These are phyloP conservation scores for Thera britannica DNA, from an alignment of 2,888 invertebrate species.

Conservation along the genomic window DNA sequence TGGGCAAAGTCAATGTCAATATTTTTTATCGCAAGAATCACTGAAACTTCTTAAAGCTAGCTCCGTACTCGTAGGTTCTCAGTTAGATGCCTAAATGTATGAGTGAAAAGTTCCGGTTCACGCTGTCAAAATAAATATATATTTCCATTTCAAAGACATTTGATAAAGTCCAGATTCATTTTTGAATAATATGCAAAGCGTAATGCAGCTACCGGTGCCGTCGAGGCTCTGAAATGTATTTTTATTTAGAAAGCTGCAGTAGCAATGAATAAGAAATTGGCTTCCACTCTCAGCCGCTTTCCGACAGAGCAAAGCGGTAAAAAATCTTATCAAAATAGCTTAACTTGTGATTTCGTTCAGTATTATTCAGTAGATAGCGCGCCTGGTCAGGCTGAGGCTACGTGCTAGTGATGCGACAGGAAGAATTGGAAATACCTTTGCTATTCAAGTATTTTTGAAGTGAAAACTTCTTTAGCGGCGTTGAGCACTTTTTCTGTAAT, in stretches of 20 bases:
- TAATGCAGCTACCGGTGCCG: constrained; percentile 2
- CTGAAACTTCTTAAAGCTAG: no score
- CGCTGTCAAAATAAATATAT: not conserved
- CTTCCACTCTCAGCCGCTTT: not conserved
- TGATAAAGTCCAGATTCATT: not conserved
- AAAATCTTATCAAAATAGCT: not conserved
- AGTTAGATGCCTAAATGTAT: no score
- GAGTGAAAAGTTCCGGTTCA: no score
- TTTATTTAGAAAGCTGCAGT: constrained; percentile 19
- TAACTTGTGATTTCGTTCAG: not conserved
- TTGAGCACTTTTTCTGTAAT: no score
- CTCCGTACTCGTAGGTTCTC: no score
- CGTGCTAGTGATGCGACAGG: not conserved
- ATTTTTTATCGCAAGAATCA: no score
- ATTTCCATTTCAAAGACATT: not conserved
- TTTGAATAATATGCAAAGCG: constrained; percentile 16
- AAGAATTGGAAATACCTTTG: not conserved
- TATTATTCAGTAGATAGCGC: no score
- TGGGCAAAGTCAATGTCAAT: no score
- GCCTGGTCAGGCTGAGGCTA: not conserved
- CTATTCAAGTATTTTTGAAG: no score
- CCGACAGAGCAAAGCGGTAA: not conserved
- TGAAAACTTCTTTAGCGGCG: no score
- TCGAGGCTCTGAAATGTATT: constrained; percentile 8
- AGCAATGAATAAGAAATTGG: constrained; percentile 23